phyloP scores from a whole-genome alignment of 53 echinoderm and acorn worm species.

The Luidia sarsii region DNA sequence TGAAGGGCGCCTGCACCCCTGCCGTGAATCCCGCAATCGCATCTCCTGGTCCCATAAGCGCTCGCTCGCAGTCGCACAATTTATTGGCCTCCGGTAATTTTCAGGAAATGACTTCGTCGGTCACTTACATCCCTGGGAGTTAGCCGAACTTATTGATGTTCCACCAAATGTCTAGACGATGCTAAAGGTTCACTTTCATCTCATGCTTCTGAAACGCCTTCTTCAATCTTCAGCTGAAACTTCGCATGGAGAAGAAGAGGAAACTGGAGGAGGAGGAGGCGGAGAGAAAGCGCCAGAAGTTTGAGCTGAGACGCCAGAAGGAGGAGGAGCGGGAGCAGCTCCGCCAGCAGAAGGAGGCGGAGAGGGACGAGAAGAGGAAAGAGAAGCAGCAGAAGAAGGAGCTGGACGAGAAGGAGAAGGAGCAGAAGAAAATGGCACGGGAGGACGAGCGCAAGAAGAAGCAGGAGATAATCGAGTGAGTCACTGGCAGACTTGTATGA shows the following conservation, averaged over 20 bases:
- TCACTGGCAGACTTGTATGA: too few relatives aligned
- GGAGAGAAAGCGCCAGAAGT: conserved; percentile 56
- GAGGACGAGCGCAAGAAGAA: conserved; percentile 70
- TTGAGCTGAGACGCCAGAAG: conserved; percentile 46
- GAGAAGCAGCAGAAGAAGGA: conserved; percentile 61
- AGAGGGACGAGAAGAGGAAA: conserved; percentile 38
- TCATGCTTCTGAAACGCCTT: background rate
- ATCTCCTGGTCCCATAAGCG: too few relatives aligned
- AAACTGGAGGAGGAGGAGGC: conserved; percentile 68
- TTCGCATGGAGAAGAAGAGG: conserved; percentile 57
- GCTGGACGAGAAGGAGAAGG: conserved; percentile 57
- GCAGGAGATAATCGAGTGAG: conserved; percentile 67
- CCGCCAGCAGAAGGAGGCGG: conserved; percentile 49
- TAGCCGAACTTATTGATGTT: too few relatives aligned
- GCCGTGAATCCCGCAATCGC: too few relatives aligned
- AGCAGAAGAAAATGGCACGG: conserved; percentile 59
- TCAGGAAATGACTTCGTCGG: too few relatives aligned
- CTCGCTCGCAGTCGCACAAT: too few relatives aligned
- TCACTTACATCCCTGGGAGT: too few relatives aligned
- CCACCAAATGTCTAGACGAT: too few relatives aligned
- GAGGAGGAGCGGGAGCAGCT: conserved; percentile 34
- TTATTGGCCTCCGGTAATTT: too few relatives aligned
- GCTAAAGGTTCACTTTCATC: too few relatives aligned
- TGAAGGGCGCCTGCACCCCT: too few relatives aligned
- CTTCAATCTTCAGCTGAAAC: conserved; percentile 16